Evolutionary conservation across 2,797 vertebrate genomes (phyloP).

Genomic region (Gambelia wislizenii): DNA sequence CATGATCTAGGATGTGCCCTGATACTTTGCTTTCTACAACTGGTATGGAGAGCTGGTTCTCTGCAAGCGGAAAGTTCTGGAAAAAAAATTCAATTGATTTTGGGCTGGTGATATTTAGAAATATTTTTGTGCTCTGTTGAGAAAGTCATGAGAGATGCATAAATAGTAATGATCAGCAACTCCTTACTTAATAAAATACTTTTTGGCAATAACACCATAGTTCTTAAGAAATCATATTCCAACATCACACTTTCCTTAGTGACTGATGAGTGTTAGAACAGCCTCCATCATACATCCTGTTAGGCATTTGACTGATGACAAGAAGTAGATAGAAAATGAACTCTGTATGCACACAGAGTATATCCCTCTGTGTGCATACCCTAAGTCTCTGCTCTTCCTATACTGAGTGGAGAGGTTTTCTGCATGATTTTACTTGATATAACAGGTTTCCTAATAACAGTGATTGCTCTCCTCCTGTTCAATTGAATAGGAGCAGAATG

Average conservation of each 20-base stretch:
- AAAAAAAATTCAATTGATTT: not conserved
- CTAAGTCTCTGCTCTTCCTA: not conserved
- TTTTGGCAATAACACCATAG: not conserved
- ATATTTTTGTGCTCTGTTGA: not conserved
- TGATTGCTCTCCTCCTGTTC: not conserved
- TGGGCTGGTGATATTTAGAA: not conserved
- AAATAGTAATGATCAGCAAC: not conserved
- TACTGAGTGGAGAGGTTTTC: not conserved
- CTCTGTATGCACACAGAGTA: not conserved
- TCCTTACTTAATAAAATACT: rapidly evolving
- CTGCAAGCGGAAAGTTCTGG: not conserved
- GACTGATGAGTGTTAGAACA: not conserved
- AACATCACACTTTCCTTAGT: not conserved
- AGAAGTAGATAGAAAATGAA: not conserved
- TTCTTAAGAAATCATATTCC: not conserved
- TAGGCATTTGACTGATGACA: not conserved
- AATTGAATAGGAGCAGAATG: too few species aligned
- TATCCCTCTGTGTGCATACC: not conserved
- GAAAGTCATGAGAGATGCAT: not conserved
- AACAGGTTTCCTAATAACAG: not conserved
- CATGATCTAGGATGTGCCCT: too few species aligned
- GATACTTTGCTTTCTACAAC: rapidly evolving
- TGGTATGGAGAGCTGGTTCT: too few species aligned
- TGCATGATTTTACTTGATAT: not conserved
- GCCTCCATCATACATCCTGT: not conserved